Conservation (phyloP, 2,113 vertebrate genomes). For the Marmota flaviventris region DNA sequence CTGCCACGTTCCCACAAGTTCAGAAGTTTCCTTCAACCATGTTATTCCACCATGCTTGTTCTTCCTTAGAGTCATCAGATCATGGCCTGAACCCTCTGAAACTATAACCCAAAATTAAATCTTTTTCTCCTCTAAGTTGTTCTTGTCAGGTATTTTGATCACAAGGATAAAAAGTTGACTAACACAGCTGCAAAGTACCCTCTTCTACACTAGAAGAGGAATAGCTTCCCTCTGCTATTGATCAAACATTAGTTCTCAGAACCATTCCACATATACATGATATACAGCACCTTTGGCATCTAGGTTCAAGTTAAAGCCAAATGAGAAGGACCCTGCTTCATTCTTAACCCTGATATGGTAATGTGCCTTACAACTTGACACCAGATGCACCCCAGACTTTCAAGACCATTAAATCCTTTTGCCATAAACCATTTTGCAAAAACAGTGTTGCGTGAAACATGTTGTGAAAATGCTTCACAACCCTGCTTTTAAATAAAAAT, state of each 20-base stretch:
- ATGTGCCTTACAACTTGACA: neutral
- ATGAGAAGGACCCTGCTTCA: neutral
- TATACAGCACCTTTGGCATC: neutral
- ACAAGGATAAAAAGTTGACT: too few relatives aligned
- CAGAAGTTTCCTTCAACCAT: too few relatives aligned
- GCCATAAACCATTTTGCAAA: neutral
- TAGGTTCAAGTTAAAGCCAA: neutral
- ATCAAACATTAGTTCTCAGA: neutral
- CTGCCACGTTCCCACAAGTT: too few relatives aligned
- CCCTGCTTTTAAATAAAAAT: neutral
- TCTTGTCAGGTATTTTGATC: too few relatives aligned
- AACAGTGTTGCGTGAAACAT: neutral
- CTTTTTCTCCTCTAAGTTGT: too few relatives aligned
- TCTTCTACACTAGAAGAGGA: neutral
- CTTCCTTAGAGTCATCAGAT: too few relatives aligned
- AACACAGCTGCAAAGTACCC: neutral
- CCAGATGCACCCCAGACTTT: neutral
- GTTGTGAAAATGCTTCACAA: neutral
- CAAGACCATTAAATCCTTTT: neutral
- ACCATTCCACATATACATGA: neutral
- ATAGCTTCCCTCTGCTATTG: neutral
- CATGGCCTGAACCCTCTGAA: too few relatives aligned
- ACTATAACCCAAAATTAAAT: too few relatives aligned
- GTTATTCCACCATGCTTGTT: too few relatives aligned
- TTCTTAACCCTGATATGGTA: neutral